Evolutionary conservation across 1,140 invertebrate genomes (phyloP), one percentile per base, ranked within the genome.

Genomic region (Aphaenogaster rudis): DNA sequence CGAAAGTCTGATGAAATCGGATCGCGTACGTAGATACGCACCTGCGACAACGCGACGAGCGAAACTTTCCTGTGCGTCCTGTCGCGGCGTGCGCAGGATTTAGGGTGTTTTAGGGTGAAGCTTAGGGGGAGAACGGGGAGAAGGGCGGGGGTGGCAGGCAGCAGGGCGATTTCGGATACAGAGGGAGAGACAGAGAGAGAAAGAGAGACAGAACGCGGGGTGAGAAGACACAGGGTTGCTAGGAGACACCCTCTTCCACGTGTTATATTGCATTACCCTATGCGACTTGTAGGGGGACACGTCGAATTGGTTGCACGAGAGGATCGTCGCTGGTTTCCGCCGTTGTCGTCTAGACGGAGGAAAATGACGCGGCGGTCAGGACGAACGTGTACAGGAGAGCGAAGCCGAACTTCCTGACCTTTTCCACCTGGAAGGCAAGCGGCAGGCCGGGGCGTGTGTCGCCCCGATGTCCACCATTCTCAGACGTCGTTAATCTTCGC

Each of bases 211-310:
- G 74, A 88, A 42, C 64, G 78, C 42, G 80, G 92, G 89, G 90
- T 86, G 82, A 92, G 92, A 93, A 94, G 92, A 94, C 91, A 93
- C 88, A 94, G 92, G 93, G 93, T 94, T 94, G 93, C 93, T 94
- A 94, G 93, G 93, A 94, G 86, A 94, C 93, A 94, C 93, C 93
- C 93, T 94, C 93, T 90, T 92, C 91, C 91, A 91, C 93, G 92
- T 92, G 93, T 94, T 94, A 94, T 93, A 93, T 94, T 94, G 93
- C 93, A 94, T 94, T 94, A 94, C 91, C 92, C 93, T 93, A 93
- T 92, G 91, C 92, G 86, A 86, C 91, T 86, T 87, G 90, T 84
- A 91, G 77, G 86, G 89, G 78, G 50, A 76, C 15, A 80, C 88
- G 78, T 87, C 88, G 92, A 89, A 93, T 93, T 93, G 91, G 91